Percentiles rank a stretch among this genome's conserved stretches.
These are phyloP conservation scores for Entomobrya multifasciata DNA, from an alignment of 2,888 invertebrate species.

Conservation along the genomic window DNA sequence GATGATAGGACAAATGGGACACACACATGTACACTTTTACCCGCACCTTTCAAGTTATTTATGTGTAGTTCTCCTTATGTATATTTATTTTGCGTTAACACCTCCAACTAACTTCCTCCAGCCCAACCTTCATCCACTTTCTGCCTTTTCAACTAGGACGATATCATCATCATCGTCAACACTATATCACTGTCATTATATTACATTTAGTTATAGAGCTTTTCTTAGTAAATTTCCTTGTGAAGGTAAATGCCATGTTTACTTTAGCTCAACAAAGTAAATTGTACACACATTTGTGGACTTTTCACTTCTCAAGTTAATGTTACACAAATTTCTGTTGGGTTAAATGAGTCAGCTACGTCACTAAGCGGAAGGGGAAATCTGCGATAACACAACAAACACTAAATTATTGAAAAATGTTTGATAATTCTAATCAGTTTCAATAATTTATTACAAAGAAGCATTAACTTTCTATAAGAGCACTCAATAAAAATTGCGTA, in stretches of 20 bases:
- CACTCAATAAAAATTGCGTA: not conserved
- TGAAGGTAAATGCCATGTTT: not conserved
- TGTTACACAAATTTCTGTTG: not conserved
- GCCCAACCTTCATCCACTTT: conserved; percentile 12
- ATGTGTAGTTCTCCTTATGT: too few species aligned
- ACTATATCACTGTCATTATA: too few species aligned
- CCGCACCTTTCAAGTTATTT: not conserved
- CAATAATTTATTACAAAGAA: too few species aligned
- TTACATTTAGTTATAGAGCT: not conserved
- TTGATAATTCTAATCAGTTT: not conserved
- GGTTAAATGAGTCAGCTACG: not conserved
- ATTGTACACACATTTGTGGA: too few species aligned
- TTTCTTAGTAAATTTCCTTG: not conserved
- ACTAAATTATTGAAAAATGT: not conserved
- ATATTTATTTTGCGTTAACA: conserved; percentile 8
- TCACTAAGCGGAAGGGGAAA: conserved; percentile 9
- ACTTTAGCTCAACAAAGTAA: too few species aligned
- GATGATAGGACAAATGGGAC: not conserved
- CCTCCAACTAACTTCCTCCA: not conserved
- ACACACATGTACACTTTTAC: not conserved
- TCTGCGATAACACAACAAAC: not conserved
- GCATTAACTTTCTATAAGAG: conserved; percentile 2
- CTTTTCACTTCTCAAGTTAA: not conserved
- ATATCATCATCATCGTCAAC: not conserved
- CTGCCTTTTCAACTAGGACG: not conserved